Evolutionary conservation across 1,140 invertebrate species (phyloP).

Genomic region (Spodoptera frugiperda): DNA sequence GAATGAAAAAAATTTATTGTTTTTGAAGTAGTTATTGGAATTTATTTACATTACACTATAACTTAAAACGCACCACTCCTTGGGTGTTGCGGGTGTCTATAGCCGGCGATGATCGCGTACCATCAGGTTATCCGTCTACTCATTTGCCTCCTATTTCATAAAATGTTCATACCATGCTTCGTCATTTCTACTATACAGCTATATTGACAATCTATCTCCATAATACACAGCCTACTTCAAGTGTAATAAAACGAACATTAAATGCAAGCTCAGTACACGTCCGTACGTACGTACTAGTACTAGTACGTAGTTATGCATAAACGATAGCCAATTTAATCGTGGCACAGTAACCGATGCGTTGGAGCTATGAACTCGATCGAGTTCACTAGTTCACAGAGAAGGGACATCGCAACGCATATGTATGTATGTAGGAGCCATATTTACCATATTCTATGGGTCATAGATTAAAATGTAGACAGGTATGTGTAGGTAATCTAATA

Average conservation of each 20-base stretch:
- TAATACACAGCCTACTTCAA: neutral
- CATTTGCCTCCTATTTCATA: too few species aligned
- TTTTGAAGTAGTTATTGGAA: too few species aligned
- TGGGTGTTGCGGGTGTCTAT: too few species aligned
- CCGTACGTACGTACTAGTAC: neutral
- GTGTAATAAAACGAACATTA: neutral
- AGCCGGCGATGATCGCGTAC: too few species aligned
- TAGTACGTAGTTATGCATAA: slow-evolving; percentile 3
- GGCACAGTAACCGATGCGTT: neutral
- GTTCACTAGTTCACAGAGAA: slow-evolving; percentile 36
- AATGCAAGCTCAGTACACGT: neutral
- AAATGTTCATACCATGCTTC: too few species aligned
- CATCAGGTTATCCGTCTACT: too few species aligned
- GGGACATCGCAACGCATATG: slow-evolving; percentile 20
- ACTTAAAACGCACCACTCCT: too few species aligned
- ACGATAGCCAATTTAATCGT: slow-evolving; percentile 14
- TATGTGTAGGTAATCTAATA: too few species aligned
- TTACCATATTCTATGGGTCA: slow-evolving; percentile 6
- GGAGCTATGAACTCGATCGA: slow-evolving; percentile 31
- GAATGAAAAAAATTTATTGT: too few species aligned
- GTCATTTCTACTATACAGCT: too few species aligned
- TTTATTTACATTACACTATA: too few species aligned
- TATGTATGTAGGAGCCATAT: slow-evolving; percentile 9
- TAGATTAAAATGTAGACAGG: neutral
- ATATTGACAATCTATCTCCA: neutral